phyloP scores from a whole-genome alignment of 2,113 vertebrate genomes.

The Tenrec ecaudatus region DNA sequence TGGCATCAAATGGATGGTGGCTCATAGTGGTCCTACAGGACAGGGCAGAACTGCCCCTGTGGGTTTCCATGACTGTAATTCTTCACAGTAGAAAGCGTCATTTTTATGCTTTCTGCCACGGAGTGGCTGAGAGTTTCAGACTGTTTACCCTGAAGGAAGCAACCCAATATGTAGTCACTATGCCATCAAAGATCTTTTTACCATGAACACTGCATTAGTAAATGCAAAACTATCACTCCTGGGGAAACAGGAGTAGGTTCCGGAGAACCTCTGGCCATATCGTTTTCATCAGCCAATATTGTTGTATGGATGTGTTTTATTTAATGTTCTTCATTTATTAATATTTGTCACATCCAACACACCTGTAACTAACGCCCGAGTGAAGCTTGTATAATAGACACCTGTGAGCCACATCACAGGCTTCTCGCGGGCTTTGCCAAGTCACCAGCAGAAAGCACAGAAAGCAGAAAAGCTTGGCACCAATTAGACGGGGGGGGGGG shows the following conservation, averaged over 20 bases:
- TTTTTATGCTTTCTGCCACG: too few relatives aligned
- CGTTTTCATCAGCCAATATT: background rate
- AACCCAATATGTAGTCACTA: too few relatives aligned
- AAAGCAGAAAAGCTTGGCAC: background rate
- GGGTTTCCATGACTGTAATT: too few relatives aligned
- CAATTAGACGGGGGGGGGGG: background rate
- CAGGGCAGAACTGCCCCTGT: too few relatives aligned
- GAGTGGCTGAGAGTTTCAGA: too few relatives aligned
- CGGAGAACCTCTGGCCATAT: background rate
- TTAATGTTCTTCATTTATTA: background rate
- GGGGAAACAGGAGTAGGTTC: background rate
- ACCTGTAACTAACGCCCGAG: background rate
- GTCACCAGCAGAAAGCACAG: background rate
- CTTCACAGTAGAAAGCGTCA: too few relatives aligned
- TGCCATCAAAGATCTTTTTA: background rate
- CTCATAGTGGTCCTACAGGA: too few relatives aligned
- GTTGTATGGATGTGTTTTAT: background rate
- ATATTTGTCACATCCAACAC: background rate
- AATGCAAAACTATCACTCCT: background rate
- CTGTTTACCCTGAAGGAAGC: too few relatives aligned
- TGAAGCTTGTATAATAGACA: background rate
- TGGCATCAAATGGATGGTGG: too few relatives aligned
- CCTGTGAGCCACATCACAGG: background rate
- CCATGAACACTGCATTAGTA: background rate
- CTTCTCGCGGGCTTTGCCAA: background rate